These are phyloP conservation scores for Aldrovandia affinis DNA, from an alignment of 2,797 vertebrate genomes.

Conservation along the genomic window DNA sequence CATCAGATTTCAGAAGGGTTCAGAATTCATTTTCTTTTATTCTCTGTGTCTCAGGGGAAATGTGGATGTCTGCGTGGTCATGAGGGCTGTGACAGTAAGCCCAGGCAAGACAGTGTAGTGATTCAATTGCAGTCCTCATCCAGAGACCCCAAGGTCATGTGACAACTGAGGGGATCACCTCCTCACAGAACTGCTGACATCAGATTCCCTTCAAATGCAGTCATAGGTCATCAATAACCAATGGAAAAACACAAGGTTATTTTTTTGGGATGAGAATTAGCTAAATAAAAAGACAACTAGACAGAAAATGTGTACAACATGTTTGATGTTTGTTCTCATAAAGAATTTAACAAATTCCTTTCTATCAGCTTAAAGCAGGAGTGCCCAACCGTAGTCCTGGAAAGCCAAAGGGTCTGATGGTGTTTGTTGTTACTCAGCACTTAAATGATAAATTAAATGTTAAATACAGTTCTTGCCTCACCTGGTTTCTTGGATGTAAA, in stretches of 20 bases:
- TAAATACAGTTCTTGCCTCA: background rate
- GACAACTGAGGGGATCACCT: background rate
- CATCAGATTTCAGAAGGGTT: background rate
- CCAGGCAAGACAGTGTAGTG: background rate
- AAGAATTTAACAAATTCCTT: background rate
- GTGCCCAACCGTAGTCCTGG: background rate
- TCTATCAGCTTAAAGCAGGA: background rate
- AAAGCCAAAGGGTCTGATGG: background rate
- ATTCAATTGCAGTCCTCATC: background rate
- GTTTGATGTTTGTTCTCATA: background rate
- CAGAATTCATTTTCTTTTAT: background rate
- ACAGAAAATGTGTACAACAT: background rate
- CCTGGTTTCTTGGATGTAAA: background rate
- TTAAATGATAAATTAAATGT: background rate
- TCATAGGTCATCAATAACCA: background rate
- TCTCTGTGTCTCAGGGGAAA: background rate
- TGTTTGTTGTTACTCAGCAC: background rate
- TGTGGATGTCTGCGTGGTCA: background rate
- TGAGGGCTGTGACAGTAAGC: background rate
- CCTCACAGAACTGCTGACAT: background rate
- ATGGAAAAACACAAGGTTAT: conserved; percentile 5
- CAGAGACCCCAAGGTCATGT: background rate
- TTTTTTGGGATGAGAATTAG: background rate
- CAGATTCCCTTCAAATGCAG: conserved; percentile 6
- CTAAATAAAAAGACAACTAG: background rate